Evolutionary conservation across 2,113 vertebrate species (phyloP), one percentile per base, ranked within the genome.

Genomic region (Paratilapia polleni): DNA sequence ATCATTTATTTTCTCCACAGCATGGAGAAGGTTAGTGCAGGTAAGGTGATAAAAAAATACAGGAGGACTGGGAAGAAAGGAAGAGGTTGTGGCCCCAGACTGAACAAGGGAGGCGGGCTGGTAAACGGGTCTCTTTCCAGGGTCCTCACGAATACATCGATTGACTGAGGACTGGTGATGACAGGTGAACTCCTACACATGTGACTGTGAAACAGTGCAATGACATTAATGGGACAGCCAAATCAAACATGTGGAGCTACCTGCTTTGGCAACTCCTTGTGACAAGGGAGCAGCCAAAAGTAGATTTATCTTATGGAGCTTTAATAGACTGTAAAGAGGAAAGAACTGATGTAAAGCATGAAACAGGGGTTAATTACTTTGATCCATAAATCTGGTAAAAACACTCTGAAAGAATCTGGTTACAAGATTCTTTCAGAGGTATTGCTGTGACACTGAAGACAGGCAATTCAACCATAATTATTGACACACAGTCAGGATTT

Each of bases 1-100:
- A 1, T 52, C 11, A 49, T 81, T 77, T 90, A 26, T 86, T 89
- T 85, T 52, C 78, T 87, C 84, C 57, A 78, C 93, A 95, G 95
- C 10, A 74, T 89, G 11, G 60, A 77, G 24, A 68, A 49, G 47
- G 13, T 28, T 47, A 43, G n/a, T 6, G 1, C 86, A 89, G 93
- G 96, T 96, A 78, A 83, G 22, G 5, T 34, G 3, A 78, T 26
- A 56, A 31, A 14, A 17, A 22, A 28, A 10, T 8, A 20, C 12
- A 58, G 36, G 22, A 64, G 36, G 20, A 5, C 38, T 64, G 62
- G 36, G 36, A 64, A 64, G 1, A 36, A 62, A 62, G 19, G 62
- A 64, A 64, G 12, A 64, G n/a, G 62, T 41, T 8, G 31, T 31
- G 62, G 62, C 36, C 62, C 38, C 62, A 64, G 20, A 22, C 34